Conservation (phyloP, 2,797 vertebrate genomes). For the Hoplostethus mediterraneus region DNA sequence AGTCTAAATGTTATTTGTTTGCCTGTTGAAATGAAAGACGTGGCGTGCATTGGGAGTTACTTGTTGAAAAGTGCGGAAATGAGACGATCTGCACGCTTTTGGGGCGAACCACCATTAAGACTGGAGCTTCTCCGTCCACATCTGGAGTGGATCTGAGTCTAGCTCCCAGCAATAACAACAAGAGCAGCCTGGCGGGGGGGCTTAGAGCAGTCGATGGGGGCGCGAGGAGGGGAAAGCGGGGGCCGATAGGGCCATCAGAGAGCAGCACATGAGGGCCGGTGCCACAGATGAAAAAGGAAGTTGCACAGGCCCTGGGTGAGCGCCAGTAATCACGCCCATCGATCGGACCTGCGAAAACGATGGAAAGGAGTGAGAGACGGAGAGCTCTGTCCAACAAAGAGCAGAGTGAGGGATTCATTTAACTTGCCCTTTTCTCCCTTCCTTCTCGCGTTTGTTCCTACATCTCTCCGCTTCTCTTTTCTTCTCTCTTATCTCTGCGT, state of each 20-base stretch:
- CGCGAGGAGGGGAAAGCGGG: conserved; percentile 42
- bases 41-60: background rate
- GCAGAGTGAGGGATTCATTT: conserved; percentile 67
- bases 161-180: conserved; percentile 43
- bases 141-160: background rate
- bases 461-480: conserved; percentile 15
- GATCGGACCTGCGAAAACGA: conserved; percentile 52
- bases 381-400: conserved; percentile 54
- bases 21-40: conserved; percentile 24
- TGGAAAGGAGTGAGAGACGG: conserved; percentile 32
- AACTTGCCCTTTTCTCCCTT: conserved; percentile 44
- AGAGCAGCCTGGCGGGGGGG: conserved; percentile 51
- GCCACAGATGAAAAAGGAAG: conserved; percentile 69
- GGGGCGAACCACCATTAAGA: background rate
- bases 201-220: conserved; percentile 50
- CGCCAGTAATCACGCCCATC: conserved; percentile 67
- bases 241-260: conserved; percentile 22
- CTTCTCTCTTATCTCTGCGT: background rate
- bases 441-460: conserved; percentile 15
- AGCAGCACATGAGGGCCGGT: conserved; percentile 32
- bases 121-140: background rate
- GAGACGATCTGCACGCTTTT: conserved; percentile 4
- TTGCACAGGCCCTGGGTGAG: conserved; percentile 48
- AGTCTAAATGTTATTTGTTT: conserved; percentile 29
- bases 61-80: conserved; percentile 35